Conservation (phyloP, 2,113 vertebrate species). For the Macrotis lagotis region DNA sequence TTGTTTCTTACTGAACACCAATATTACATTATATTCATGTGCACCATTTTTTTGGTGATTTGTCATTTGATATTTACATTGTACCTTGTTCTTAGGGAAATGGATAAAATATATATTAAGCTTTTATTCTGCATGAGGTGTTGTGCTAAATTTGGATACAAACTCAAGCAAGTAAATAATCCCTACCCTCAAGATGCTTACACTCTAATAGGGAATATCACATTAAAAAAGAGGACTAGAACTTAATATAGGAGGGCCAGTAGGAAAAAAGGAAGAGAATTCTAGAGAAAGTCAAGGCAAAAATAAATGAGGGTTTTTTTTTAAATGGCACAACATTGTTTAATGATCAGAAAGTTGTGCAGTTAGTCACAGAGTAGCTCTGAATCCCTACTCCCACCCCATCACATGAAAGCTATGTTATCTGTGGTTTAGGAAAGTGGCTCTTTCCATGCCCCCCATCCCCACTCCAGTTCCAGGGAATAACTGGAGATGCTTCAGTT, state of each 20-base stretch:
- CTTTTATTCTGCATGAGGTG: too few relatives aligned
- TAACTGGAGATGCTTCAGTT: constrained; percentile 24
- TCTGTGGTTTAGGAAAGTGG: constrained; percentile 31
- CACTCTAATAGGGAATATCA: background rate
- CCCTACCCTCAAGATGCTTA: background rate
- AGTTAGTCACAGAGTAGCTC: constrained; percentile 59
- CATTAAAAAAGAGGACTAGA: background rate
- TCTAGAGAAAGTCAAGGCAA: background rate
- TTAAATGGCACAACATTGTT: constrained; percentile 71
- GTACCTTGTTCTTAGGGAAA: too few relatives aligned
- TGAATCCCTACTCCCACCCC: constrained; percentile 37
- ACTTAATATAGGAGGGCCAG: background rate
- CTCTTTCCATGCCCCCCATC: constrained; percentile 26
- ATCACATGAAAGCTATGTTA: constrained; percentile 55
- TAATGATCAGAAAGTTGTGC: constrained; percentile 72
- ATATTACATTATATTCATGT: too few relatives aligned
- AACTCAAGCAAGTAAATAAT: background rate
- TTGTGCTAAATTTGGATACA: background rate
- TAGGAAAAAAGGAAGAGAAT: background rate
- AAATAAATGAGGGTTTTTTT: constrained; percentile 15
- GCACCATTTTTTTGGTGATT: too few relatives aligned
- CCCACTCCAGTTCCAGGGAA: constrained; percentile 25
- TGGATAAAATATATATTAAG: too few relatives aligned
- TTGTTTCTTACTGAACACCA: too few relatives aligned
- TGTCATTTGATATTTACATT: too few relatives aligned